phyloP scores from a whole-genome alignment of 1,140 invertebrate genomes.

The Teleopsis dalmanni region DNA sequence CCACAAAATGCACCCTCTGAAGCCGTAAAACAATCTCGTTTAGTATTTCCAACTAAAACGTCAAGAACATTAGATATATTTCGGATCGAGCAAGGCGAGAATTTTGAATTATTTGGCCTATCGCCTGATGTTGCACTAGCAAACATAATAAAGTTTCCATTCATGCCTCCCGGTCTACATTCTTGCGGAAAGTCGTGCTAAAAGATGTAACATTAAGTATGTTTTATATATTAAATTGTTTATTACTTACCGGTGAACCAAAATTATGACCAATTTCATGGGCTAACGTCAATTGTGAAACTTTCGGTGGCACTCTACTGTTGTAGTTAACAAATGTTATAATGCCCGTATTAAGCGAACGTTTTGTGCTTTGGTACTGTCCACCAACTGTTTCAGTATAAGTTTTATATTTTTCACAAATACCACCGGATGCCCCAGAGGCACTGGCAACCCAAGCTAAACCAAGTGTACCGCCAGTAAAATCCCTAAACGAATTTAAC shows the following conservation, averaged over 20 bases:
- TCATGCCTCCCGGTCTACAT: constrained; percentile 79
- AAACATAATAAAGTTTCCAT: constrained; percentile 97
- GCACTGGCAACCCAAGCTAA: constrained; percentile 97
- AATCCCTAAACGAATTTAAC: constrained; percentile 58
- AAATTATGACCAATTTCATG: constrained; percentile 99
- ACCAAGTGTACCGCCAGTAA: constrained; percentile 89
- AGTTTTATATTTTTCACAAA: constrained; percentile 96
- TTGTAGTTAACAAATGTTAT: constrained; percentile 99
- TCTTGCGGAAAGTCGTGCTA: constrained; percentile 93
- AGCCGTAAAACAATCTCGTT: constrained; percentile 90
- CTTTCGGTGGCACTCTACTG: constrained; percentile 89
- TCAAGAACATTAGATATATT: constrained; percentile 94
- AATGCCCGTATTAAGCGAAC: constrained; percentile 96
- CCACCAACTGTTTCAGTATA: constrained; percentile 93
- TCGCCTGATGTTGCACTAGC: constrained; percentile 91
- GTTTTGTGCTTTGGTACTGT: constrained; percentile 85
- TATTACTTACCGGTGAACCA: constrained; percentile 78
- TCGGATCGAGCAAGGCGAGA: constrained; percentile 84
- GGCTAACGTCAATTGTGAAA: constrained; percentile 94
- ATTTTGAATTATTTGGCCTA: constrained; percentile 89
- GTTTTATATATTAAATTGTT: constrained; percentile 1
- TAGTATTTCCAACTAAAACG: constrained; percentile 82
- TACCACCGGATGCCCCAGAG: constrained; percentile 92
- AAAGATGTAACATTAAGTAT: not conserved
- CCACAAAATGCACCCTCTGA: constrained; percentile 95